These are phyloP conservation scores for Nycteola revayana DNA, from an alignment of 2,888 invertebrate species.

Conservation along the genomic window DNA sequence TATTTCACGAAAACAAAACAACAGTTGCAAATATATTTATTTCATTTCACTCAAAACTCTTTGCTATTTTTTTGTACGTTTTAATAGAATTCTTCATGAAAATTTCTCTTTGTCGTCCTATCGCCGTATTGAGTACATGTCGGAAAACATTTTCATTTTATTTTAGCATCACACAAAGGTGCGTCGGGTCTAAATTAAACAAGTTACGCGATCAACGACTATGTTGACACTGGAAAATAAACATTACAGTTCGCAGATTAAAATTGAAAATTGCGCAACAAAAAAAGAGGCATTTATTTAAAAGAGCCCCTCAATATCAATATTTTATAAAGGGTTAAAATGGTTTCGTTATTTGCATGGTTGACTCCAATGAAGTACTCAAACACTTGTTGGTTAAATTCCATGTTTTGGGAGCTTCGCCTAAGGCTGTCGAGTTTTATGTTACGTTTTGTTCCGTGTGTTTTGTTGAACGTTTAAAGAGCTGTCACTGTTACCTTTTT, in stretches of 20 bases:
- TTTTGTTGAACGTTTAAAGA: too few relatives aligned
- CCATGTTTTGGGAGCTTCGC: slow-evolving; percentile 5
- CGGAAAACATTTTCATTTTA: slow-evolving; percentile 45
- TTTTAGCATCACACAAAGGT: slow-evolving; percentile 59
- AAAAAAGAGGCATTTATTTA: slow-evolving; percentile 26
- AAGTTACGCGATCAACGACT: slow-evolving; percentile 38
- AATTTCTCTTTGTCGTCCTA: slow-evolving; percentile 43
- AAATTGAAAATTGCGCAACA: slow-evolving; percentile 32
- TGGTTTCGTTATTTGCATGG: slow-evolving; percentile 43
- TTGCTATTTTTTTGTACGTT: slow-evolving; percentile 27
- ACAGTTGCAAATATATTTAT: too few relatives aligned
- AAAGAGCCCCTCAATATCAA: slow-evolving; percentile 48
- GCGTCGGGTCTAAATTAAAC: slow-evolving; percentile 56
- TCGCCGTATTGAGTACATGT: slow-evolving; percentile 41
- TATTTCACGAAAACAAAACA: too few relatives aligned
- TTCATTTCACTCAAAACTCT: slow-evolving; percentile 12
- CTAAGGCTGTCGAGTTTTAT: neutral
- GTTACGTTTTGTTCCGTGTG: too few relatives aligned
- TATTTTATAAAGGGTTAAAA: slow-evolving; percentile 50
- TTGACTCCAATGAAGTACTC: slow-evolving; percentile 44
- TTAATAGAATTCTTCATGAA: slow-evolving; percentile 37
- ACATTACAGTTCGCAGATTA: slow-evolving; percentile 34
- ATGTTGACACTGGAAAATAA: slow-evolving; percentile 30
- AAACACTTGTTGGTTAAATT: slow-evolving; percentile 23
- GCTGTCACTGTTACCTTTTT: too few relatives aligned